Conservation (phyloP, 2,888 invertebrate genomes). For the Andrena dorsata region DNA sequence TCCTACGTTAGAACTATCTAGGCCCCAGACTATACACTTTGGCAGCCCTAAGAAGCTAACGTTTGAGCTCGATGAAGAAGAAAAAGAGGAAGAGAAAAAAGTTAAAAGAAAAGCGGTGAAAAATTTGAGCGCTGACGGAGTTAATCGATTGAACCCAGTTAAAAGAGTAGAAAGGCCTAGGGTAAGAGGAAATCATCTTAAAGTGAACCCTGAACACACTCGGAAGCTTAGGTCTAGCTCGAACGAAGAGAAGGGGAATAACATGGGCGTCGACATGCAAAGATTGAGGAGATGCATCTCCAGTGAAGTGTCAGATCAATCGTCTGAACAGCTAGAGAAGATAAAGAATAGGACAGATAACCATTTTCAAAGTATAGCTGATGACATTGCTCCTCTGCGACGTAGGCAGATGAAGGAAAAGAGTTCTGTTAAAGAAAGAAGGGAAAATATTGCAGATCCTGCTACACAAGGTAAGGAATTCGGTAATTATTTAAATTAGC, state of each 20-base stretch:
- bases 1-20: background rate
- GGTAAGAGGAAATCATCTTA: background rate
- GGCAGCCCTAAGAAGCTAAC: background rate
- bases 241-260: background rate
- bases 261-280: background rate
- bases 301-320: background rate
- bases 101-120: background rate
- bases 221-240: background rate
- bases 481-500: background rate
- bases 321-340: background rate
- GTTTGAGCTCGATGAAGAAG: background rate
- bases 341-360: background rate
- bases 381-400: constrained; percentile 5
- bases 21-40: background rate
- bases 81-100: background rate
- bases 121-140: background rate
- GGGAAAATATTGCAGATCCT: background rate
- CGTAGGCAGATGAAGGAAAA: background rate
- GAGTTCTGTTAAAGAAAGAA: background rate
- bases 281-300: background rate
- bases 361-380: background rate
- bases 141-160: background rate
- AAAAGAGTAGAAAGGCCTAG: background rate
- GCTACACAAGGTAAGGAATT: background rate
- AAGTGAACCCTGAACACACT: background rate